Conservation (phyloP, 2,113 vertebrate genomes). For the Myiopsitta monachus region DNA sequence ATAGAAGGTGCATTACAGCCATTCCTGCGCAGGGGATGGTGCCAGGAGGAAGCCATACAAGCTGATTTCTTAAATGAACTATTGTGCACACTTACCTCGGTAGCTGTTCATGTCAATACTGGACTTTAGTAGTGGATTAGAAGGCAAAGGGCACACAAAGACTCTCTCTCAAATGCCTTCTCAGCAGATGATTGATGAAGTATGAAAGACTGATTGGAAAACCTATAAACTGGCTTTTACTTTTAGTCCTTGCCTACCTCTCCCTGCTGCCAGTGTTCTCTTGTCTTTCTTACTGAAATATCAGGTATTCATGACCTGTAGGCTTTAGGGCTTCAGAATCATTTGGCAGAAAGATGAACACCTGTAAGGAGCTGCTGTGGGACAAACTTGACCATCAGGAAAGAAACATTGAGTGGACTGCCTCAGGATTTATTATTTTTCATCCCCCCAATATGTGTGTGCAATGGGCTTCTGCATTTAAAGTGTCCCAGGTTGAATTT, state of each 20-base stretch:
- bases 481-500: neutral
- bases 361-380: neutral
- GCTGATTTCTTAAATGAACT: constrained; percentile 8
- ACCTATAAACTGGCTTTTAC: neutral
- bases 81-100: neutral
- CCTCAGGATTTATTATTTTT: neutral
- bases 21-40: neutral
- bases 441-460: neutral
- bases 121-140: neutral
- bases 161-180: neutral
- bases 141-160: neutral
- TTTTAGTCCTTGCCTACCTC: neutral
- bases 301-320: neutral
- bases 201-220: constrained; percentile 4
- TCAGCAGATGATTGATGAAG: constrained; percentile 24
- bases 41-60: neutral
- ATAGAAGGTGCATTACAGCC: neutral
- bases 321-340: neutral
- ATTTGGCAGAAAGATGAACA: neutral
- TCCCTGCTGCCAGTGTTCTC: neutral
- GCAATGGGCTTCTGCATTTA: neutral
- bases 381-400: neutral
- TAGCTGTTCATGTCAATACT: neutral
- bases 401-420: neutral
- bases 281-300: neutral